Evolutionary conservation across 2,888 invertebrate species (phyloP).

Genomic region (Campaea margaritaria): DNA sequence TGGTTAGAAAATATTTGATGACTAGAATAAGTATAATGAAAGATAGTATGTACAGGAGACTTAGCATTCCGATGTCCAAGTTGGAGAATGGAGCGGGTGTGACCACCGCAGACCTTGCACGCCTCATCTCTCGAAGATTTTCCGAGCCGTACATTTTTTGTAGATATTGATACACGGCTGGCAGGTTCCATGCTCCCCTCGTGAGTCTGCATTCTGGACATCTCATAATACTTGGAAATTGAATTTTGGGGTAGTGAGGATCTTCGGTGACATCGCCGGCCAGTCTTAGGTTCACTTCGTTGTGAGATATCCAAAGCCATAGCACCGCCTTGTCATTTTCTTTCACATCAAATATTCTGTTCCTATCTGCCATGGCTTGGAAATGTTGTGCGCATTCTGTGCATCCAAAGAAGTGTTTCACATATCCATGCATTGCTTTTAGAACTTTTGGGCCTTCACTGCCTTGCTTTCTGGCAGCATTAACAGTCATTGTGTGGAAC

Average conservation of each 20-base stretch:
- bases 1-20: slow-evolving; percentile 90
- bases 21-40: slow-evolving; percentile 90
- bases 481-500: slow-evolving; percentile 96
- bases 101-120: slow-evolving; percentile 52
- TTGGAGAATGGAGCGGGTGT: slow-evolving; percentile 85
- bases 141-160: slow-evolving; percentile 75
- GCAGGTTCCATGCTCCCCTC: slow-evolving; percentile 86
- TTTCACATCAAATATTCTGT: slow-evolving; percentile 88
- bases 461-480: slow-evolving; percentile 84
- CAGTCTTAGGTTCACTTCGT: slow-evolving; percentile 95
- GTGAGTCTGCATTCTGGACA: slow-evolving; percentile 89
- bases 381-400: slow-evolving; percentile 96
- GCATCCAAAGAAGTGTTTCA: slow-evolving; percentile 97
- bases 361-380: slow-evolving; percentile 90
- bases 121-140: slow-evolving; percentile 59
- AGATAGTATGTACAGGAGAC: slow-evolving; percentile 90
- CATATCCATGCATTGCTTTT: slow-evolving; percentile 93
- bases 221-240: slow-evolving; percentile 90
- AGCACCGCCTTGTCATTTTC: slow-evolving; percentile 91
- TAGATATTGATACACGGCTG: slow-evolving; percentile 87
- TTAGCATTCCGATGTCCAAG: slow-evolving; percentile 91
- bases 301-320: slow-evolving; percentile 98
- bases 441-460: slow-evolving; percentile 89
- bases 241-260: slow-evolving; percentile 94
- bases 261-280: slow-evolving; percentile 96